These are phyloP conservation scores for Marasmarcha lunaedactyla DNA, from an alignment of 2,888 invertebrate species.

Conservation along the genomic window DNA sequence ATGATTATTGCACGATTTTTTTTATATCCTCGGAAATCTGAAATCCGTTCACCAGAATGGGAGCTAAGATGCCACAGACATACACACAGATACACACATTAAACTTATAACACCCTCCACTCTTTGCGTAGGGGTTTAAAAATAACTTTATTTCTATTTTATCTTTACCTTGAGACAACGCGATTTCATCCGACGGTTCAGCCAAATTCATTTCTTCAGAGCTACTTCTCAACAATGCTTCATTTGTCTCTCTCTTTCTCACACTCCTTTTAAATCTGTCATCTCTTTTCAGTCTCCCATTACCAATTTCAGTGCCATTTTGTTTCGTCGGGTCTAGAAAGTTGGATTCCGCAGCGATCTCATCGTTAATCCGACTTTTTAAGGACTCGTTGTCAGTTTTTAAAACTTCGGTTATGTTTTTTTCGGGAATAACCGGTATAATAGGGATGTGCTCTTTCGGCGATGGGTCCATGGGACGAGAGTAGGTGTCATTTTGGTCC, in stretches of 20 bases:
- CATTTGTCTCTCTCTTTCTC: conserved; percentile 30
- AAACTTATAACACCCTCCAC: no score
- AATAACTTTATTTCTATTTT: no score
- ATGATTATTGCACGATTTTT: no score
- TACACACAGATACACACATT: no score
- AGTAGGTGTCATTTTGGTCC: conserved; percentile 44
- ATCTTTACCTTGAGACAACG: conserved; percentile 27
- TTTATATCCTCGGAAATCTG: no score
- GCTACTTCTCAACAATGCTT: conserved; percentile 30
- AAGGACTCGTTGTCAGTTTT: conserved; percentile 39
- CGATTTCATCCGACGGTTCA: conserved; percentile 32
- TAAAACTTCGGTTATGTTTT: conserved; percentile 31
- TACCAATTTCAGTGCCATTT: conserved; percentile 29
- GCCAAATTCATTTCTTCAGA: conserved; percentile 42
- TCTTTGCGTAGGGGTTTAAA: no score
- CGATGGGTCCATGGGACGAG: conserved; percentile 28
- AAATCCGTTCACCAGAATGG: no score
- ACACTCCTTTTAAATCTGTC: conserved; percentile 9
- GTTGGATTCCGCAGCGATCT: conserved; percentile 41
- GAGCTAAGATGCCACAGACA: no score
- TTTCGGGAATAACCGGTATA: conserved; percentile 38
- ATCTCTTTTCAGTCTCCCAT: conserved; percentile 21
- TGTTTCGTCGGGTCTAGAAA: conserved; percentile 34
- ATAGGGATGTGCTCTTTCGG: conserved; percentile 34
- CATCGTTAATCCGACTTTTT: conserved; percentile 33